These are phyloP conservation scores for Malurus cyaneus DNA, from an alignment of 2,113 vertebrate genomes.

Conservation along the genomic window DNA sequence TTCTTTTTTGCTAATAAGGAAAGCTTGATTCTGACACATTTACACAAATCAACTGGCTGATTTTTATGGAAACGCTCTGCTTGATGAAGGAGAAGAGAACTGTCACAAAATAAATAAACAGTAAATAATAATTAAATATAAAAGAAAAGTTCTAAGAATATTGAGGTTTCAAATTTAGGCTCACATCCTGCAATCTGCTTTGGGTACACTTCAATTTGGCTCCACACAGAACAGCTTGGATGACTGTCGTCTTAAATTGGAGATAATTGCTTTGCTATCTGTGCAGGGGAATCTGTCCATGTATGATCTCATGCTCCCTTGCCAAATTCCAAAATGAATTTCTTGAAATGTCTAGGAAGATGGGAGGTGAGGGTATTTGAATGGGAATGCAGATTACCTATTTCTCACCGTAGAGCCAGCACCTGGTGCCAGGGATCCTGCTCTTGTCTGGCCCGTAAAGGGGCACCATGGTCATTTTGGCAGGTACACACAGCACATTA, in stretches of 20 bases:
- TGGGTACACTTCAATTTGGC: slow-evolving; percentile 3
- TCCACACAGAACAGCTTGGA: not conserved
- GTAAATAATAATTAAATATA: slow-evolving; percentile 22
- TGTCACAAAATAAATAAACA: not conserved
- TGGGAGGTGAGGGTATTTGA: not conserved
- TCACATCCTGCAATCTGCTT: not conserved
- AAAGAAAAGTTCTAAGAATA: slow-evolving; percentile 2
- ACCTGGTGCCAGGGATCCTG: not conserved
- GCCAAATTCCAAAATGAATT: not conserved
- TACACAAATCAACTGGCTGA: not conserved
- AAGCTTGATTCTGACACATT: not conserved
- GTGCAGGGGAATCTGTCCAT: not conserved
- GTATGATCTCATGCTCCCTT: rapidly evolving
- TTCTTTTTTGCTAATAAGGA: not conserved
- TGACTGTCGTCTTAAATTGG: not conserved
- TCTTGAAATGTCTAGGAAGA: not conserved
- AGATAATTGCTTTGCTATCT: not conserved
- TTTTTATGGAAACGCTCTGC: not conserved
- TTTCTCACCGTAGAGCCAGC: not conserved
- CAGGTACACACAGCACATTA: not conserved
- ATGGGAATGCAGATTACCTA: not conserved
- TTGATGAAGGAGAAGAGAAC: not conserved
- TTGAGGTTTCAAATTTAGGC: not conserved
- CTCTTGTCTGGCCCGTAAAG: not conserved
- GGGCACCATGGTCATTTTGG: not conserved